Conservation (phyloP, 2,113 vertebrate genomes). For the Saccopteryx bilineata region DNA sequence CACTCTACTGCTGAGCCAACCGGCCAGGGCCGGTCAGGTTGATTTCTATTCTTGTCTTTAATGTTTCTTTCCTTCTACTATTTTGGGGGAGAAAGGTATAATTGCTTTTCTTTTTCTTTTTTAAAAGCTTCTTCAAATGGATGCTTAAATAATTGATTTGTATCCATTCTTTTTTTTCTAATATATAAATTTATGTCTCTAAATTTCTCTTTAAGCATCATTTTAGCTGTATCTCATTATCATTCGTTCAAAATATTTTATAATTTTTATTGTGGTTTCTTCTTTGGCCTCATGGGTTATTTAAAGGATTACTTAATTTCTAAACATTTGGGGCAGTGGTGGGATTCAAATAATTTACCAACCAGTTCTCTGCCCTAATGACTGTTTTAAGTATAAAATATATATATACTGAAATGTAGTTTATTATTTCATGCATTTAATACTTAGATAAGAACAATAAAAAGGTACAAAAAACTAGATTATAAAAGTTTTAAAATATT, state of each 20-base stretch:
- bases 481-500: too few species aligned
- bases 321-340: neutral
- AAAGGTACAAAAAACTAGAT: too few species aligned
- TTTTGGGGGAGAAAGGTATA: neutral
- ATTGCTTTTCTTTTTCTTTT: neutral
- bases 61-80: neutral
- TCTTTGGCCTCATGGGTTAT: neutral
- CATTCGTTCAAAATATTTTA: conserved; percentile 20
- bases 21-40: too few species aligned
- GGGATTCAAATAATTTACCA: too few species aligned
- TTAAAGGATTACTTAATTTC: conserved; percentile 17
- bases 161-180: neutral
- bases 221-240: neutral
- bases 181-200: neutral
- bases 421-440: too few species aligned
- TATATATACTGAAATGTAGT: too few species aligned
- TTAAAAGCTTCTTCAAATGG: neutral
- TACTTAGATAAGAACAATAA: too few species aligned
- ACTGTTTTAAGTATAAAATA: too few species aligned
- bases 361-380: too few species aligned
- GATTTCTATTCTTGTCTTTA: neutral
- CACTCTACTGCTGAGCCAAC: too few species aligned
- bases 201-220: neutral
- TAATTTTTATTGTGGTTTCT: neutral
- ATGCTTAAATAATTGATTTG: neutral